Conservation (phyloP, 30 jellyfish, hydroid and myxozoan species). For the Hydractinia echinata region DNA sequence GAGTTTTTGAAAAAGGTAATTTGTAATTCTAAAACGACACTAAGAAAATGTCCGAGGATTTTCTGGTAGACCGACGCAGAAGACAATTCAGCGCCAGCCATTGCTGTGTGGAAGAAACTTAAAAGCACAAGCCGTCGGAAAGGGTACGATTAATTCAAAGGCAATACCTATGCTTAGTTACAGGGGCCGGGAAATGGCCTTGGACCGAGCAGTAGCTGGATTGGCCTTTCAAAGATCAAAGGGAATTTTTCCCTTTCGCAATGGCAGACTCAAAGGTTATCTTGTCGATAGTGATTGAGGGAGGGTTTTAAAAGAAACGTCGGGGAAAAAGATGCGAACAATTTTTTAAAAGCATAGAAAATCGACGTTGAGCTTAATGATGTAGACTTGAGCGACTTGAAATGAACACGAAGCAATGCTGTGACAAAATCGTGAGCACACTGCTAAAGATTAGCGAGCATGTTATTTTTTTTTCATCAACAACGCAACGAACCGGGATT, state of each 20-base stretch:
- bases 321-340: conserved; percentile 40
- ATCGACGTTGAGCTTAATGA: conserved; percentile 25
- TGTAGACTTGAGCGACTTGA: conserved; percentile 15
- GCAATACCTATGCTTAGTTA: conserved; percentile 26
- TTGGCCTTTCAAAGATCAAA: conserved; percentile 43
- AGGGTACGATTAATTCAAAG: conserved; percentile 17
- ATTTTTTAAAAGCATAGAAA: conserved; percentile 31
- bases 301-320: conserved; percentile 34
- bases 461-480: conserved; percentile 24
- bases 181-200: conserved; percentile 40
- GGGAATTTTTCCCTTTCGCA: conserved; percentile 29
- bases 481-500: conserved; percentile 16
- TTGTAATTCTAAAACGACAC: no score
- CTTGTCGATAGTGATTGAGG: conserved; percentile 19
- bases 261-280: conserved; percentile 30
- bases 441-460: conserved; percentile 28
- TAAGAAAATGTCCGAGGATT: no score
- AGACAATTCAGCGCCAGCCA: conserved; percentile 19
- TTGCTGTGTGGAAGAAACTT: neutral
- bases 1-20: no score
- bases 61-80: neutral
- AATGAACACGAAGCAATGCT: conserved; percentile 7
- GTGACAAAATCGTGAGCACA: conserved; percentile 16
- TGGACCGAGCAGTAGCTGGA: conserved; percentile 31
- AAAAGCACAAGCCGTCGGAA: neutral